Evolutionary conservation across 2,113 vertebrate species (phyloP).

Genomic region (Xiphorhynchus elegans): DNA sequence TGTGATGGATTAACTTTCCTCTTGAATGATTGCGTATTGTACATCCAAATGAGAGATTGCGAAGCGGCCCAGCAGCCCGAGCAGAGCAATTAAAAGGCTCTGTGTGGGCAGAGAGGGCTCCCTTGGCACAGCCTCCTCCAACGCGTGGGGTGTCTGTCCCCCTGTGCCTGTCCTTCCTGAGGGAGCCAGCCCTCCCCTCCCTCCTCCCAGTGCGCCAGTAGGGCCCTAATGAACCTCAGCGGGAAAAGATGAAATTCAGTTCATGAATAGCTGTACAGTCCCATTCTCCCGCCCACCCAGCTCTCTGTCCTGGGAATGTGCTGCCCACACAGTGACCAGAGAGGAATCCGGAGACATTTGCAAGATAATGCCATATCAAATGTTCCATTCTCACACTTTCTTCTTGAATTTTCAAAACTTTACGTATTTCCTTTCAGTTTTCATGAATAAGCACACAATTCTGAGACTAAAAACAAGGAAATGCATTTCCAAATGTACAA

Average conservation of each 20-base stretch:
- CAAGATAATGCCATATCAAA: slow-evolving; percentile 19
- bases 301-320: slow-evolving; percentile 37
- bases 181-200: neutral
- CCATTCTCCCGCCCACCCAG: neutral
- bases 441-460: neutral
- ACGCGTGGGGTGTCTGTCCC: fast-evolving
- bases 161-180: neutral
- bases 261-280: slow-evolving; percentile 24
- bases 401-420: neutral
- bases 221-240: neutral
- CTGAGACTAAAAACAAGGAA: neutral
- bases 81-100: neutral
- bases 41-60: neutral
- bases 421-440: neutral
- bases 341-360: slow-evolving; percentile 48
- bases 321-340: slow-evolving; percentile 59
- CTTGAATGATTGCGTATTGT: neutral
- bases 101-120: neutral
- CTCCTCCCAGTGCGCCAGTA: neutral
- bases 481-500: neutral
- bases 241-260: neutral
- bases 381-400: neutral
- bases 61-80: fast-evolving
- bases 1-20: neutral
- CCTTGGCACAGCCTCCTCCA: neutral